Evolutionary conservation across 2,888 invertebrate genomes (phyloP), one percentile per base, ranked within the genome.

Genomic region (Parnassius apollo): DNA sequence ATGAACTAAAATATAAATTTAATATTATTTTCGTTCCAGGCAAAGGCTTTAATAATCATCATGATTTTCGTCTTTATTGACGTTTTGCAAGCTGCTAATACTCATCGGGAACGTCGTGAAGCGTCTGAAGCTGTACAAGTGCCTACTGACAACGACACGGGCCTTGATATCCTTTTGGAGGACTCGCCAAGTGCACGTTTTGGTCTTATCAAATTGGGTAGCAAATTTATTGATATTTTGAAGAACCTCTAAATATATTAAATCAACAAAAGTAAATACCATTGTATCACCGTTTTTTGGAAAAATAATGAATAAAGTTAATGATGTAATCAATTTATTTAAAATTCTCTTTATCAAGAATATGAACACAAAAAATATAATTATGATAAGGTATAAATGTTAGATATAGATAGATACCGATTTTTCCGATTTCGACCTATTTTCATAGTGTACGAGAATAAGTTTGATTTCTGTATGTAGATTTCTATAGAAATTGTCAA

Each of bases 11-110:
- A 25, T 0, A 25, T 25, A 3, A 25, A 25, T 25, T 2, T 25
- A 25, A 25, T 44, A 10, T 44, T 44, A 10, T 44, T 44, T 44
- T 44, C 9, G 22, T 57, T 53, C 8, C 57, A 62, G 57, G 10
- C 25, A 8, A 22, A 3, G n/a, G 53, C 57, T 13, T n/a, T 42
- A 2, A 9, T 48, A 18, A 42, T 62, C 11, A 48, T 53, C 9
- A 62, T 62, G 62, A 12, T 57, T 49, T 52, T 57, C 18, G 52
- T 62, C 13, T 42, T 57, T 18, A 44, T 62, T n/a, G 53, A 57
- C 25, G 42, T 18, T 25, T 46, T 57, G 12, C 48, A 53, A 42
- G 57, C 49, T 10, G 12, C 52, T 11, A 49, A 35, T 49, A n/a
- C 52, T 22, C 8, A 53, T 2, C 13, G 61, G 13, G 53, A 48